Conservation (phyloP, 2,113 vertebrate genomes). For the Neogobius melanostomus region DNA sequence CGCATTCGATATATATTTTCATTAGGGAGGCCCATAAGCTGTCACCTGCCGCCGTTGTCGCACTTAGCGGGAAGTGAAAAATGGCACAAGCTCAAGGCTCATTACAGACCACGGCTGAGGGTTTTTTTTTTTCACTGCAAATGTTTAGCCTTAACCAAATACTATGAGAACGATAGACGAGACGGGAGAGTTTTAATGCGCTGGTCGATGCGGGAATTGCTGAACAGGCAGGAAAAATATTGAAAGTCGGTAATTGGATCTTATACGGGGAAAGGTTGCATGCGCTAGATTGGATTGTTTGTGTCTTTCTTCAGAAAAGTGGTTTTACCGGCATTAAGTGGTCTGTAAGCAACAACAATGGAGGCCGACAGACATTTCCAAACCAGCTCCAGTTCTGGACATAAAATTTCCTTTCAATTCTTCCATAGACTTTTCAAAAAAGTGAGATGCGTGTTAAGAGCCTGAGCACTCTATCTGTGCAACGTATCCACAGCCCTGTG, state of each 20-base stretch:
- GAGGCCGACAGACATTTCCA: neutral
- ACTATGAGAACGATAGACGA: neutral
- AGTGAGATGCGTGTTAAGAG: no score
- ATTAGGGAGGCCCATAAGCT: neutral
- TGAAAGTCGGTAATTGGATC: neutral
- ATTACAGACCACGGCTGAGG: neutral
- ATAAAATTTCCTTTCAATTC: no score
- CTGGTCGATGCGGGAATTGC: neutral
- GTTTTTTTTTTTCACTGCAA: neutral
- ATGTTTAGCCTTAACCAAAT: conserved; percentile 1
- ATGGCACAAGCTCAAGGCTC: neutral
- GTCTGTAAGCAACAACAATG: no score
- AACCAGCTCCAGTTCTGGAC: neutral
- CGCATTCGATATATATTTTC: neutral
- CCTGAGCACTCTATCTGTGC: no score
- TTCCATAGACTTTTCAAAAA: no score
- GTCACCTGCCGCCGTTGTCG: neutral
- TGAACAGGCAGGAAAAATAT: neutral
- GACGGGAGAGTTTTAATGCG: neutral
- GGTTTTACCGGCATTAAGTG: no score
- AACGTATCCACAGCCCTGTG: neutral
- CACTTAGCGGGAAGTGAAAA: conserved; percentile 5
- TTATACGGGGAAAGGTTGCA: neutral
- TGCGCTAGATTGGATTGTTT: no score
- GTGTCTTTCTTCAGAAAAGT: no score